phyloP scores from a whole-genome alignment of 2,888 invertebrate genomes.

The Troglohyphantes excavatus region DNA sequence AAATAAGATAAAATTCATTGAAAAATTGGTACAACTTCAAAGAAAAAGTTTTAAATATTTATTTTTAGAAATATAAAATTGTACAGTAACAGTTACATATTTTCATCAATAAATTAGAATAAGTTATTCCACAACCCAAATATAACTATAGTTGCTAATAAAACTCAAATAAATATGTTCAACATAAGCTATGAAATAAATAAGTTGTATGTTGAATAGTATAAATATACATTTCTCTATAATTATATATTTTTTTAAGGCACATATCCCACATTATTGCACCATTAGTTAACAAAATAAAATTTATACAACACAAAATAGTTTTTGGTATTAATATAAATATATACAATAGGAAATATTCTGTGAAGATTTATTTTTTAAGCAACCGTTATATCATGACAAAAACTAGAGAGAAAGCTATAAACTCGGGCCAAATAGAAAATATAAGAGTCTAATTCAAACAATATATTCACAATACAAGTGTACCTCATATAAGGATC shows the following conservation, averaged over 20 bases:
- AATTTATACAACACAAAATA: neutral
- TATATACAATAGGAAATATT: neutral
- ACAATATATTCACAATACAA: no score
- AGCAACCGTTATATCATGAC: neutral
- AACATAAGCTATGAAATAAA: no score
- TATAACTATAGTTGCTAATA: neutral
- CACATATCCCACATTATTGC: conserved; percentile 6
- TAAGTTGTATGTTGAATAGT: neutral
- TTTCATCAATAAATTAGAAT: neutral
- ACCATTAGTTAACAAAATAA: neutral
- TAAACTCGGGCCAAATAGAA: no score
- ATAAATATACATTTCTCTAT: neutral
- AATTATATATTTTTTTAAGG: neutral
- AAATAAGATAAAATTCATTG: no score
- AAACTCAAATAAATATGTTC: neutral
- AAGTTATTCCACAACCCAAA: neutral
- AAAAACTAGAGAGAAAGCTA: no score
- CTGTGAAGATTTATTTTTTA: neutral
- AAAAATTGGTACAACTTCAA: no score
- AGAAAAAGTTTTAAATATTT: neutral
- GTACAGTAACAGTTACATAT: neutral
- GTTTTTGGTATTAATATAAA: neutral
- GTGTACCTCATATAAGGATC: no score
- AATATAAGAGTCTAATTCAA: no score
- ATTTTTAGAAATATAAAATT: neutral